Base-by-base conservation (phyloP, 2,113 vertebrate species). In the Calcarius ornatus region DNA sequence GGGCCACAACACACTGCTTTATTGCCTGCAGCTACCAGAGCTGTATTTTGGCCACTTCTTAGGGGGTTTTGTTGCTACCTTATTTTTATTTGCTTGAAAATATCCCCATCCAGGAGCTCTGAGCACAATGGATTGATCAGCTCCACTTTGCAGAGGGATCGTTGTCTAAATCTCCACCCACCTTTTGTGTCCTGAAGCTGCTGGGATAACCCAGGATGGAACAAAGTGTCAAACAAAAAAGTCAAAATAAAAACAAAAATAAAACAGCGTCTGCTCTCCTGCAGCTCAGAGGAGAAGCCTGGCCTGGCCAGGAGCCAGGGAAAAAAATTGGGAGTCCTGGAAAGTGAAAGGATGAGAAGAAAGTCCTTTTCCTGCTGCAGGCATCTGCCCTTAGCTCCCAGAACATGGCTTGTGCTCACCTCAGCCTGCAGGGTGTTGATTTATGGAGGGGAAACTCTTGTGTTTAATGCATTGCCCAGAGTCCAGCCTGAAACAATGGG, bases 301-400 rank as follows among this genome's bases (percentile, higher is more conserved):
- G 23, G 54, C 71, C 86, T 81, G 89, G 71, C 84, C 80, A 63
- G 40, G 60, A 81, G 90, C 88, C 92, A 53, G 88, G 35, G 10
- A 76, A 77, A 57, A 51, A 70, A 77, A 38, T 45, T 90, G 60
- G 42, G 80, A 80, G 40, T 42, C 76, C 1, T 47, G 76, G 79
- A 63, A 87, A 95, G 88, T 65, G 17, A 70, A 31, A 81, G 33
- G 33, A 69, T 2, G 2, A 57, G 71, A 56, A 47, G 54, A 90
- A 93, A 81, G 59, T 35, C 47, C 81, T 90, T 86, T 88, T 76
- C 48, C 43, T 76, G 56, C 89, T 76, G 51, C 72, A 88, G 91
- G 56, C 56, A 25, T 10, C 60, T 70, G 53, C 65, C 5, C 53
- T 89, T 15, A 65, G 31, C 56, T 75, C 60, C 69, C 31, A 60